phyloP scores from a whole-genome alignment of 2,797 vertebrate species.

The Arremon brunneinucha region DNA sequence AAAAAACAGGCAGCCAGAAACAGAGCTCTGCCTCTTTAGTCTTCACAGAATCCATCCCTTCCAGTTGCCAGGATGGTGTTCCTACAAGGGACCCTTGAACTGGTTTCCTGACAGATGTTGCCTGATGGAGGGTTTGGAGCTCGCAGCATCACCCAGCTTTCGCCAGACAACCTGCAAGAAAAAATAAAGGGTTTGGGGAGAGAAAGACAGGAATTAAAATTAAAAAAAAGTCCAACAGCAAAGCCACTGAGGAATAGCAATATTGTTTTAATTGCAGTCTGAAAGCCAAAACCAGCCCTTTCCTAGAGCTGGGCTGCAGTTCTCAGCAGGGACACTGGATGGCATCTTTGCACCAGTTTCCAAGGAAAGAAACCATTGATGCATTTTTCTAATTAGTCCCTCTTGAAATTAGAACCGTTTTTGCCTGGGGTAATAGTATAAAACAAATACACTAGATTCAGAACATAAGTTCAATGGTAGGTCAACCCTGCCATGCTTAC shows the following conservation, averaged over 20 bases:
- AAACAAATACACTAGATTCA: constrained; percentile 41
- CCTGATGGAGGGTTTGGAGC: constrained; percentile 92
- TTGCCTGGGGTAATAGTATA: constrained; percentile 40
- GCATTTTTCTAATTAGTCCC: constrained; percentile 46
- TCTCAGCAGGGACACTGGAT: constrained; percentile 18
- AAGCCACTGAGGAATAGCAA: not conserved
- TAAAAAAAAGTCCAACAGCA: too few relatives aligned
- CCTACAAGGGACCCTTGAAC: constrained; percentile 96
- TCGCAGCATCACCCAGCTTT: constrained; percentile 92
- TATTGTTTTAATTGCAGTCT: not conserved
- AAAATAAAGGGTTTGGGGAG: not conserved
- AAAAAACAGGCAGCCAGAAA: constrained; percentile 31
- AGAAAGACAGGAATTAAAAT: not conserved
- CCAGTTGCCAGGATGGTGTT: fast-evolving
- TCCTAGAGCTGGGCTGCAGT: not conserved
- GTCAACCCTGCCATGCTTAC: constrained; percentile 33
- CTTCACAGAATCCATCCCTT: constrained; percentile 32
- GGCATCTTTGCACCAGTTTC: not conserved
- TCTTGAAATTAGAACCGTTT: constrained; percentile 50
- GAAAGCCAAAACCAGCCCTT: not conserved
- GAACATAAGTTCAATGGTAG: constrained; percentile 47
- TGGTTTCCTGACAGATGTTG: constrained; percentile 97
- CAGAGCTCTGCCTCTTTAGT: constrained; percentile 24
- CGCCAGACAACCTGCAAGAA: constrained; percentile 91
- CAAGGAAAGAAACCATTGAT: not conserved